Percentiles rank a stretch among this genome's conserved stretches.
Conservation (phyloP, 2,888 invertebrate genomes). For the Meliscaeva auricollis region DNA sequence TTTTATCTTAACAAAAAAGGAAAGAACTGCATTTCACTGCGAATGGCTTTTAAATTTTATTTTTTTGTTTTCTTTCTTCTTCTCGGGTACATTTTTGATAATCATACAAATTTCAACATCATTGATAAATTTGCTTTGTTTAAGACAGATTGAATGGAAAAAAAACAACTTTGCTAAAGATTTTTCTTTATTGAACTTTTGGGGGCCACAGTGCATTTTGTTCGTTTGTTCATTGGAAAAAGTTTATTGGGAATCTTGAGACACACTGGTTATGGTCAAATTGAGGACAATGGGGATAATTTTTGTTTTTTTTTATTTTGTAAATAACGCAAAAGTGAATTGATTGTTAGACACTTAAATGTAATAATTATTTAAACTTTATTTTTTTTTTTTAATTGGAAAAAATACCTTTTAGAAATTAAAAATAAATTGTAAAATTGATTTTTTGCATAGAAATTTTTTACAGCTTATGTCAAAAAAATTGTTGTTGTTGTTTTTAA, state of each 20-base stretch:
- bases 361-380: no score
- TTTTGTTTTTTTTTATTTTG: background rate
- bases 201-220: background rate
- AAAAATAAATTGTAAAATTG: conserved; percentile 67
- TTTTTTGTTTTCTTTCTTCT: background rate
- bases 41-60: conserved; percentile 27
- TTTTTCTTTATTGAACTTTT: background rate
- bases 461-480: conserved; percentile 61
- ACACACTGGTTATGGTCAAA: conserved; percentile 35
- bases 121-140: conserved; percentile 1
- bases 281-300: conserved; percentile 52
- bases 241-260: conserved; percentile 13
- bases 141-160: background rate
- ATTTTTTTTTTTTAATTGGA: background rate
- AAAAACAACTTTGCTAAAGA: no score
- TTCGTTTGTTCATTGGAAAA: background rate
- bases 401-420: conserved; percentile 54
- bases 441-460: conserved; percentile 67
- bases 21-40: conserved; percentile 4
- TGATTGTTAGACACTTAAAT: background rate
- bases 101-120: background rate
- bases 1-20: conserved; percentile 18
- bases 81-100: background rate
- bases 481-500: conserved; percentile 65
- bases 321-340: background rate